phyloP scores from a whole-genome alignment of 37 sponge, comb jelly and placozoan genomes.

The Beroe ovata region DNA sequence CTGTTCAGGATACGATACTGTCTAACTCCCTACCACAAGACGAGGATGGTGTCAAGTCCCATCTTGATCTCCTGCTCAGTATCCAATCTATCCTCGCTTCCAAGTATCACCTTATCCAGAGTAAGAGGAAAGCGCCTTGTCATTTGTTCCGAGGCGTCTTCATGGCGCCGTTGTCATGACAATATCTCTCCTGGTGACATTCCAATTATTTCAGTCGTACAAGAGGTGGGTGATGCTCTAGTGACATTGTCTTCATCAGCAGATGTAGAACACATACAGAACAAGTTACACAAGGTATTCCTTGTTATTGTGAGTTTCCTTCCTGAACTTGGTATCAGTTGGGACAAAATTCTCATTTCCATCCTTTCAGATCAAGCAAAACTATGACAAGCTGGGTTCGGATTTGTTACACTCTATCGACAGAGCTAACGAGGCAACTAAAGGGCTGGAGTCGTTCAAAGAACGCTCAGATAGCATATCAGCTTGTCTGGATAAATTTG shows the following conservation, averaged over 20 bases:
- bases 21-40: constrained; percentile 5
- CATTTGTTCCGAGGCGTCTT: too few species aligned
- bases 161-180: too few species aligned
- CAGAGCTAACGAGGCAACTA: constrained; percentile 2
- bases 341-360: background rate
- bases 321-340: background rate
- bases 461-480: background rate
- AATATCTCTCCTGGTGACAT: too few species aligned
- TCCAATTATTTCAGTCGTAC: constrained; percentile 46
- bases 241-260: constrained; percentile 47
- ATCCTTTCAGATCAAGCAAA: constrained; percentile 45
- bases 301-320: background rate
- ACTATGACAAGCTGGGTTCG: background rate
- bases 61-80: constrained; percentile 27
- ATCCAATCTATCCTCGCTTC: constrained; percentile 11
- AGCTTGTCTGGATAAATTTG: background rate
- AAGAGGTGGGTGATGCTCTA: constrained; percentile 30
- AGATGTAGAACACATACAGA: constrained; percentile 62
- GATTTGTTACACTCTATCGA: background rate
- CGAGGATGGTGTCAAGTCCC: constrained; percentile 26
- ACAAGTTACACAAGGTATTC: constrained; percentile 53
- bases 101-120: constrained; percentile 48
- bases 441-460: constrained; percentile 15
- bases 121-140: too few species aligned
- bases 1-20: background rate